Conservation (phyloP, 2,888 invertebrate genomes). For the Smittia sp. region DNA sequence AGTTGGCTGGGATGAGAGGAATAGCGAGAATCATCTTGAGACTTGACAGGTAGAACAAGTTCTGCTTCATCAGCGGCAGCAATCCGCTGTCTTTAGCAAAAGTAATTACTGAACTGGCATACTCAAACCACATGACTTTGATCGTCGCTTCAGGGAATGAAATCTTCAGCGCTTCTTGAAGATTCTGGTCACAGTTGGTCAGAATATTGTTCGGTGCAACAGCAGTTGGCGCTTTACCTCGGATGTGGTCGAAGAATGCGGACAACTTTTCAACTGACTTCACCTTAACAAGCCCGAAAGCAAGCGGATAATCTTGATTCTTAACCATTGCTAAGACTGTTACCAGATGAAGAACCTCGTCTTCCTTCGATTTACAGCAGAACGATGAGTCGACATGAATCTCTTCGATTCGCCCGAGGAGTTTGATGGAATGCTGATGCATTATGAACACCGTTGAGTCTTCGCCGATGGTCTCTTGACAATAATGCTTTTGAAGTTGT, state of each 20-base stretch:
- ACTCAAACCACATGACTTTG: constrained; percentile 46
- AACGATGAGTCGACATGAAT: constrained; percentile 44
- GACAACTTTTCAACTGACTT: constrained; percentile 45
- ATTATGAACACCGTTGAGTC: constrained; percentile 45
- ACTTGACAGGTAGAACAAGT: constrained; percentile 13
- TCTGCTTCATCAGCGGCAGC: neutral
- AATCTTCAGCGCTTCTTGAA: constrained; percentile 44
- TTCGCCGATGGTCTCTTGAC: constrained; percentile 41
- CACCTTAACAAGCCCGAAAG: constrained; percentile 45
- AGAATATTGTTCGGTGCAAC: constrained; percentile 45
- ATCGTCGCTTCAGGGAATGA: constrained; percentile 46
- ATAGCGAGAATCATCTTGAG: constrained; percentile 45
- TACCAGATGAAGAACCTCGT: neutral
- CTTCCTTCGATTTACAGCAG: neutral
- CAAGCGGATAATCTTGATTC: constrained; percentile 43
- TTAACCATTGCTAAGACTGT: constrained; percentile 14
- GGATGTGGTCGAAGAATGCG: constrained; percentile 45
- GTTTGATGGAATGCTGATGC: constrained; percentile 45
- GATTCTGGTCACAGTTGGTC: constrained; percentile 45
- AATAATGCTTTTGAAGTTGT: constrained; percentile 6
- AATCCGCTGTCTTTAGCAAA: neutral
- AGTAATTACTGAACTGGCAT: constrained; percentile 43
- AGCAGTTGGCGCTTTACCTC: constrained; percentile 44
- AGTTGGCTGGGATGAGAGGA: constrained; percentile 46
- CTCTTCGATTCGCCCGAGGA: constrained; percentile 45